Evolutionary conservation across 2,888 invertebrate genomes (phyloP).

Genomic region (Nudaria mundana): DNA sequence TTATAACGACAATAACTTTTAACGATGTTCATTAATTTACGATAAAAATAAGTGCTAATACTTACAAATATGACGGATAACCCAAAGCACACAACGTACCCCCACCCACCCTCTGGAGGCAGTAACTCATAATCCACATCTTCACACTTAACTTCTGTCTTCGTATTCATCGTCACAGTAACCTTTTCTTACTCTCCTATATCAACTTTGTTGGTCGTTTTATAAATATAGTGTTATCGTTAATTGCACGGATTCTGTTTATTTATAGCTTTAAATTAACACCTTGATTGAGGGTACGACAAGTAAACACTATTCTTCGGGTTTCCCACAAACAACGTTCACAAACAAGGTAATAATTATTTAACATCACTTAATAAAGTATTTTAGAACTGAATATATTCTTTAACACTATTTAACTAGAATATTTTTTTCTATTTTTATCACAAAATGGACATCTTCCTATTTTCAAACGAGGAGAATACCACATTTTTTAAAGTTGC

Average conservation of each 20-base stretch:
- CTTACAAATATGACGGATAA: constrained; percentile 85
- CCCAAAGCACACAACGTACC: constrained; percentile 84
- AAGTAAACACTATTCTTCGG: constrained; percentile 54
- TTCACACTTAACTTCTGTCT: constrained; percentile 48
- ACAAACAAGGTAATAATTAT: constrained; percentile 48
- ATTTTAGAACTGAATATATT: too few species aligned
- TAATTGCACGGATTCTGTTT: constrained; percentile 50
- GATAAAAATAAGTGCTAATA: constrained; percentile 35
- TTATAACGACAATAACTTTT: too few species aligned
- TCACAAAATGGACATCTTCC: too few species aligned
- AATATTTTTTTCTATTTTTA: too few species aligned
- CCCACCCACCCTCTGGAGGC: constrained; percentile 88
- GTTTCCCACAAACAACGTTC: constrained; percentile 61
- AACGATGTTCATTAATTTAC: too few species aligned
- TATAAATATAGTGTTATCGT: constrained; percentile 56
- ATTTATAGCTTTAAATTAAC: constrained; percentile 53
- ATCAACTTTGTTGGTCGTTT: constrained; percentile 50
- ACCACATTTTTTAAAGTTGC: too few species aligned
- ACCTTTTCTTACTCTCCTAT: constrained; percentile 17
- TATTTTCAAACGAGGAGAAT: too few species aligned
- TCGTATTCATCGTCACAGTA: constrained; percentile 49
- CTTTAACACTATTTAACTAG: too few species aligned
- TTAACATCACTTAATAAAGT: constrained; percentile 12
- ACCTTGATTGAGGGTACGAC: constrained; percentile 56
- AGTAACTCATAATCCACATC: constrained; percentile 63